Percentiles rank a stretch among this genome's conserved stretches.
Conservation (phyloP, 1,140 invertebrate genomes). For the Neodiprion lecontei region DNA sequence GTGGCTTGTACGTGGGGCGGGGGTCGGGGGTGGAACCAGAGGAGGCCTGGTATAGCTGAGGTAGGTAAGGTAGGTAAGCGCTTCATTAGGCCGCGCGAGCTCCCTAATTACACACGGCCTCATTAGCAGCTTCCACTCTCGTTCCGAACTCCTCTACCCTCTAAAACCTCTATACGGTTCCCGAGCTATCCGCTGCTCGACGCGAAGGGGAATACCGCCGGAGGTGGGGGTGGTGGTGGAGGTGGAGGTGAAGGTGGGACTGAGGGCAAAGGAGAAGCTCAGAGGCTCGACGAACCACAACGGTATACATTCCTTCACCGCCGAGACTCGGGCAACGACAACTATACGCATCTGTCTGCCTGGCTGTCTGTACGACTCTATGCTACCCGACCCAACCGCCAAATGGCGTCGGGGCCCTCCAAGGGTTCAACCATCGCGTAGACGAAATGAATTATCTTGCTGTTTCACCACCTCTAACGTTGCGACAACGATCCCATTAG, state of each 20-base stretch:
- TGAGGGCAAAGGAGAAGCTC: constrained; percentile 27
- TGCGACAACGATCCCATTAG: background rate
- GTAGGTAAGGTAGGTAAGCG: constrained; percentile 59
- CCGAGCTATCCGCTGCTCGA: constrained; percentile 31
- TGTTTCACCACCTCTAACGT: background rate
- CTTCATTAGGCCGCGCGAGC: constrained; percentile 63
- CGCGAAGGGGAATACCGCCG: constrained; percentile 21
- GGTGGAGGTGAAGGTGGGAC: constrained; percentile 4
- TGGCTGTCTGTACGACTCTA: constrained; percentile 22
- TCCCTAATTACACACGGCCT: constrained; percentile 63
- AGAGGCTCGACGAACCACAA: constrained; percentile 41
- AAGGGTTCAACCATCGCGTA: background rate
- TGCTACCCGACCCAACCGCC: constrained; percentile 42
- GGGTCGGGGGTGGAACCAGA: constrained; percentile 20
- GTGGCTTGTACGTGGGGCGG: constrained; percentile 6
- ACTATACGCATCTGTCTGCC: constrained; percentile 23
- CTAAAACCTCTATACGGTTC: constrained; percentile 30
- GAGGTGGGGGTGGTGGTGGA: constrained; percentile 15
- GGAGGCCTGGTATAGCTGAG: constrained; percentile 28
- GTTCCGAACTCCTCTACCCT: constrained; percentile 30
- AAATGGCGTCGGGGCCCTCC: constrained; percentile 38
- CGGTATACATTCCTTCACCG: constrained; percentile 39
- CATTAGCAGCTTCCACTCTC: constrained; percentile 57
- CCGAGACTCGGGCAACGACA: constrained; percentile 42
- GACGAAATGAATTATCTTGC: background rate